A percentile compares a stretch with the other conserved stretches of the same genome.
These are phyloP conservation scores for Byasa hedistus DNA, from an alignment of 2,888 invertebrate genomes.

Conservation along the genomic window DNA sequence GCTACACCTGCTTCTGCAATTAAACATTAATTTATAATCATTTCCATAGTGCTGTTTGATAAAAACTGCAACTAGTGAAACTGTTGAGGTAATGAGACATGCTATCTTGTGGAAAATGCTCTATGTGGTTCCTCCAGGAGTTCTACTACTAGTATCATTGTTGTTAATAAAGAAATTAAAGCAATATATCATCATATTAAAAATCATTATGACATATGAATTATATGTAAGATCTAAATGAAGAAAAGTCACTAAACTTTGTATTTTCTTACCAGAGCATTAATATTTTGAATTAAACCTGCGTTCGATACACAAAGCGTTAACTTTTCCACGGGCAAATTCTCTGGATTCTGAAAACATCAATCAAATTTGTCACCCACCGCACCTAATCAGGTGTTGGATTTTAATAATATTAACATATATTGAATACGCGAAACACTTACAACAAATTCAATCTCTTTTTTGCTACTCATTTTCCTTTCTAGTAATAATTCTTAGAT, in stretches of 20 bases:
- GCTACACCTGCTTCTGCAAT: too few species aligned
- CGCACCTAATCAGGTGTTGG: background rate
- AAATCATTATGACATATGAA: background rate
- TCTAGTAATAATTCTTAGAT: background rate
- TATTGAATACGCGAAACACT: background rate
- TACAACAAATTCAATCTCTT: slow-evolving; percentile 39
- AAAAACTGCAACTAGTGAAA: too few species aligned
- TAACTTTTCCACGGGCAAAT: slow-evolving; percentile 77
- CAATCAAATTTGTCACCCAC: background rate
- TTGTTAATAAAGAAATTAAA: too few species aligned
- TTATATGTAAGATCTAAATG: background rate
- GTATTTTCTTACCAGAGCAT: slow-evolving; percentile 81
- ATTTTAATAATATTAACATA: background rate
- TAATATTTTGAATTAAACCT: slow-evolving; percentile 77
- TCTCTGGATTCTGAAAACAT: slow-evolving; percentile 78
- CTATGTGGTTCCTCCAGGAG: too few species aligned
- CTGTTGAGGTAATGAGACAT: too few species aligned
- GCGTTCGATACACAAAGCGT: slow-evolving; percentile 66
- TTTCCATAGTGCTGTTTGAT: too few species aligned
- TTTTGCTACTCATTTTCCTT: slow-evolving; percentile 41
- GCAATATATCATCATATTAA: background rate
- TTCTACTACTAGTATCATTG: too few species aligned
- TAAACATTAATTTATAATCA: too few species aligned
- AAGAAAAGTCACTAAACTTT: background rate
- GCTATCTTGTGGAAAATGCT: too few species aligned